phyloP scores from a whole-genome alignment of 2,888 invertebrate species.

The Mycogona germanica region DNA sequence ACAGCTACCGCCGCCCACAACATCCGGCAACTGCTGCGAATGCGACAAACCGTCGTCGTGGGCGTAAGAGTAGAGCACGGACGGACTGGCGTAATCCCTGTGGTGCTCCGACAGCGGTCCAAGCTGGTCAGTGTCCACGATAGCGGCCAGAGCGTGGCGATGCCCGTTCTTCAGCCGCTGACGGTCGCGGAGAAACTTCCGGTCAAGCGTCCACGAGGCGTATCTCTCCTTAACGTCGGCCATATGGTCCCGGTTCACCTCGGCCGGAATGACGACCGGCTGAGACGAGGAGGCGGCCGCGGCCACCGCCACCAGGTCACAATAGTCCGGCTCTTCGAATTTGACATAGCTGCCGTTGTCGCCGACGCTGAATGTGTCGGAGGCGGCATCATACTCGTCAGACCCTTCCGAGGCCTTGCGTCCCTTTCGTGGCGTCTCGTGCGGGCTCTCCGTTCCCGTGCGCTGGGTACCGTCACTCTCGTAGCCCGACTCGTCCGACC shows the following conservation, averaged over 20 bases:
- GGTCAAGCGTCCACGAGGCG: conserved; percentile 19
- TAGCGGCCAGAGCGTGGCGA: conserved; percentile 18
- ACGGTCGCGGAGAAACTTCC: conserved; percentile 12
- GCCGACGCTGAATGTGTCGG: conserved; percentile 13
- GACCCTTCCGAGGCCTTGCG: conserved; percentile 22
- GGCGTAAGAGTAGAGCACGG: not conserved
- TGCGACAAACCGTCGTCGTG: not conserved
- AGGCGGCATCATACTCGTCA: conserved; percentile 10
- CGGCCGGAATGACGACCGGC: not conserved
- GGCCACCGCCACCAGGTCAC: not conserved
- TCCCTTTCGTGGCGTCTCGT: conserved; percentile 19
- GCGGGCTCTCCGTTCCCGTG: conserved; percentile 24
- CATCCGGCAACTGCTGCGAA: not conserved
- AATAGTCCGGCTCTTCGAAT: conserved; percentile 12
- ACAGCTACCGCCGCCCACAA: too few relatives aligned
- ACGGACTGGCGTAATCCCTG: not conserved
- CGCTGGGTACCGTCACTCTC: conserved; percentile 58
- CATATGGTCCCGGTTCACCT: not conserved
- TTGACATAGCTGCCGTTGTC: conserved; percentile 18
- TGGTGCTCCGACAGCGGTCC: not conserved
- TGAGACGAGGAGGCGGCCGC: not conserved
- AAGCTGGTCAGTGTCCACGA: conserved; percentile 13
- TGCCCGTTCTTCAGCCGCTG: conserved; percentile 20
- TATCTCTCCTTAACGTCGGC: not conserved
- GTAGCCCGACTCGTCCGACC: conserved; percentile 72